Percentiles rank a stretch among this genome's conserved stretches.
phyloP scores from a whole-genome alignment of 2,888 invertebrate species.

The Heliconius ethilla region DNA sequence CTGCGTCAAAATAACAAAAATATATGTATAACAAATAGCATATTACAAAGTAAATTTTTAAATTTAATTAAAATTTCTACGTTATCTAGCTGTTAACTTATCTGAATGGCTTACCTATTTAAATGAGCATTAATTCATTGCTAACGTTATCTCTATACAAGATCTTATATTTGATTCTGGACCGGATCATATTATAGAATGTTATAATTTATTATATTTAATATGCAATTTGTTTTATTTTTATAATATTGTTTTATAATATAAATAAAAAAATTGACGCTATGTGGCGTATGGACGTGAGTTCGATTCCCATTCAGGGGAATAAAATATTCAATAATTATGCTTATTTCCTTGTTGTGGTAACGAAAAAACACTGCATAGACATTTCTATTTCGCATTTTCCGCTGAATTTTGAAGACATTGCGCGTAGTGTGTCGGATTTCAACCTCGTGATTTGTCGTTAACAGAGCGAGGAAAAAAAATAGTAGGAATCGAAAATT shows the following conservation, averaged over 20 bases:
- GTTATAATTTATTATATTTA: constrained; percentile 3
- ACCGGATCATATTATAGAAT: constrained; percentile 2
- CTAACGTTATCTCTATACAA: constrained; percentile 19
- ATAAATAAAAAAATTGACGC: too few relatives aligned
- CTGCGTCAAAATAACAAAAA: too few relatives aligned
- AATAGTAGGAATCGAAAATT: too few relatives aligned
- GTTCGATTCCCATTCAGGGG: neutral
- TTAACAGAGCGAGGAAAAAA: too few relatives aligned
- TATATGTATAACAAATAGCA: neutral
- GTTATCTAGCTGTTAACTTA: constrained; percentile 18
- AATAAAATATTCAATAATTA: too few relatives aligned
- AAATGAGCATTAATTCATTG: constrained; percentile 26
- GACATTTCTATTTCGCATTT: too few relatives aligned
- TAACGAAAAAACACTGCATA: too few relatives aligned
- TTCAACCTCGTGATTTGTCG: neutral
- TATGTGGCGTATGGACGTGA: neutral
- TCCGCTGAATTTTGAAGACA: too few relatives aligned
- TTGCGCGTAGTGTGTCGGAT: neutral
- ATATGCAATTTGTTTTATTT: neutral
- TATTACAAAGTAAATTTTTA: neutral
- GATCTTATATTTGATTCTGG: constrained; percentile 9
- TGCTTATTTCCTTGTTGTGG: too few relatives aligned
- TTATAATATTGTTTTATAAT: neutral
- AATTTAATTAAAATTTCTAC: neutral
- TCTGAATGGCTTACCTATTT: constrained; percentile 18